Evolutionary conservation across 2,797 vertebrate genomes (phyloP).

Genomic region (Steatocranus sp.): DNA sequence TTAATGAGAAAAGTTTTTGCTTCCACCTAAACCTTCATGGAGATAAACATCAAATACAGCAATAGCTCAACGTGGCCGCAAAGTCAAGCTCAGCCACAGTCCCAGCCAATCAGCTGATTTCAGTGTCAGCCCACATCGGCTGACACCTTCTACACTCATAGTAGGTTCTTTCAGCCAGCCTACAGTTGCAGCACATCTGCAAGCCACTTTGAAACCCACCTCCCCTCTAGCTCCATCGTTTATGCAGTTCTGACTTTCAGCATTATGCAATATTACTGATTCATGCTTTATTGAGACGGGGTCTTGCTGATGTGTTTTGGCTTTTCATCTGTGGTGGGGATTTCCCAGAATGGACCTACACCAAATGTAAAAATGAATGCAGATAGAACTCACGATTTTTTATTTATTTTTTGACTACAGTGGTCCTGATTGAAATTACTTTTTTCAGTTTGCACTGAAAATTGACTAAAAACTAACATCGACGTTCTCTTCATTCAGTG

Average conservation of each 20-base stretch:
- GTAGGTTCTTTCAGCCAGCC: neutral
- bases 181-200: neutral
- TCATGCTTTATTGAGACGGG: neutral
- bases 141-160: neutral
- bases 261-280: neutral
- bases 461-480: accelerated
- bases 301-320: accelerated
- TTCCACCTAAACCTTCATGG: neutral
- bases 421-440: neutral
- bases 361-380: neutral
- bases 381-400: neutral
- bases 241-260: neutral
- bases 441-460: neutral
- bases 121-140: neutral
- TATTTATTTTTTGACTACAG: neutral
- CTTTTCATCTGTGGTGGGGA: neutral
- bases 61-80: accelerated
- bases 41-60: neutral
- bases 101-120: neutral
- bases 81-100: neutral
- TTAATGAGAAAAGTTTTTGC: neutral
- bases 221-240: neutral
- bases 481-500: accelerated
- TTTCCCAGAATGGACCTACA: neutral
- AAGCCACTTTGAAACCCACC: neutral